Evolutionary conservation across 37 sponge, comb jelly and placozoan genomes (phyloP).

Genomic region (Agelas oroides): DNA sequence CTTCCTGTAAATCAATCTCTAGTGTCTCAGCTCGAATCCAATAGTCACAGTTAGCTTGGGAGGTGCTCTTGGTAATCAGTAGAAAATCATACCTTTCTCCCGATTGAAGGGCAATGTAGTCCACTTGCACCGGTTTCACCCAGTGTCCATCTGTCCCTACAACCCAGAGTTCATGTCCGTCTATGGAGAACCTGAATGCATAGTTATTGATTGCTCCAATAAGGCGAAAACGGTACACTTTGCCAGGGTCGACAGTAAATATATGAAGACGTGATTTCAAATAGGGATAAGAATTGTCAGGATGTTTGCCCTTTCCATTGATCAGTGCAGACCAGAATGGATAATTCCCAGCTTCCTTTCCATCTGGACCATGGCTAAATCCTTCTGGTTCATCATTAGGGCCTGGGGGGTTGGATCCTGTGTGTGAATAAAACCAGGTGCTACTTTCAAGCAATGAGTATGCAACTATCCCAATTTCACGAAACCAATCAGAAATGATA

Average conservation of each 20-base stretch:
- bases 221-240: too few species aligned
- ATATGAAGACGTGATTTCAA: slow-evolving; percentile 33
- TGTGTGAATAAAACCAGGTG: slow-evolving; percentile 3
- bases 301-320: too few species aligned
- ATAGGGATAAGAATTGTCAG: slow-evolving; percentile 38
- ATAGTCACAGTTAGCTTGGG: too few species aligned
- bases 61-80: slow-evolving; percentile 37
- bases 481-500: slow-evolving; percentile 68
- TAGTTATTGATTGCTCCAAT: slow-evolving; percentile 55
- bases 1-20: slow-evolving; percentile 33
- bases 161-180: slow-evolving; percentile 74
- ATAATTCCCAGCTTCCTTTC: slow-evolving; percentile 33
- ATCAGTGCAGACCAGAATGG: too few species aligned
- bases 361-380: neutral
- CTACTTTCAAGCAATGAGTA: too few species aligned
- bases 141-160: slow-evolving; percentile 73
- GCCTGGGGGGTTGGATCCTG: too few species aligned
- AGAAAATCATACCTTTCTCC: slow-evolving; percentile 84
- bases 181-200: slow-evolving; percentile 68
- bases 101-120: slow-evolving; percentile 74
- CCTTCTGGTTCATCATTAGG: slow-evolving; percentile 1
- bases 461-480: slow-evolving; percentile 35
- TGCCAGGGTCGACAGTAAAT: slow-evolving; percentile 43
- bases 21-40: slow-evolving; percentile 77
- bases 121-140: slow-evolving; percentile 62